Evolutionary conservation across 2,113 vertebrate species (phyloP).

Genomic region (Ancistrus triradiatus): DNA sequence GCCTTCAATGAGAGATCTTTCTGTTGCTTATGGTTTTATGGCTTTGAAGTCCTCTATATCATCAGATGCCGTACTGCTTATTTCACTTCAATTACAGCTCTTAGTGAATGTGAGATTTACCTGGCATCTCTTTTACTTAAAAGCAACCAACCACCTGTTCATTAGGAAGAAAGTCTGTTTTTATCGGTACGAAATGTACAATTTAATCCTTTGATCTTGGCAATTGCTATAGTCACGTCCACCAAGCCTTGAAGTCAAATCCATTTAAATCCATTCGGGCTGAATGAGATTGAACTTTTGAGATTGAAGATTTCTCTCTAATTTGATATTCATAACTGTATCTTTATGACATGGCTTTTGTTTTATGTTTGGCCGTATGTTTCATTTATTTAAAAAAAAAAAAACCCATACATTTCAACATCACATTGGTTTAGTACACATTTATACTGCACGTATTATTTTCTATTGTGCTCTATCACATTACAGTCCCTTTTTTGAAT

Average conservation of each 20-base stretch:
- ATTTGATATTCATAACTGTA: not conserved
- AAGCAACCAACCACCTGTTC: slow-evolving; percentile 11
- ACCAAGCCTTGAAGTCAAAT: not conserved
- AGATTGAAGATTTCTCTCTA: not conserved
- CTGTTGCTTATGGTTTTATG: slow-evolving; percentile 8
- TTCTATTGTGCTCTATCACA: too few relatives aligned
- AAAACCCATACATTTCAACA: too few relatives aligned
- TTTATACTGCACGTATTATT: too few relatives aligned
- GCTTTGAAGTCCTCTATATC: slow-evolving; percentile 27
- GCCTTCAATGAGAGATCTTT: slow-evolving; percentile 36
- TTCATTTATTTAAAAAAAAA: too few relatives aligned
- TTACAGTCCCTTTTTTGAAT: too few relatives aligned
- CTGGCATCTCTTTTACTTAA: slow-evolving; percentile 31
- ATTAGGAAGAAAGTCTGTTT: slow-evolving; percentile 29
- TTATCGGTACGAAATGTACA: slow-evolving; percentile 18
- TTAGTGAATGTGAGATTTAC: slow-evolving; percentile 29
- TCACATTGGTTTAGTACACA: too few relatives aligned
- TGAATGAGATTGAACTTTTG: not conserved
- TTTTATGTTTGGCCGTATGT: too few relatives aligned
- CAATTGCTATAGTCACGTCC: slow-evolving; percentile 22
- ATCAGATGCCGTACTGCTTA: slow-evolving; percentile 29
- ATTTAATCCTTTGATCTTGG: slow-evolving; percentile 33
- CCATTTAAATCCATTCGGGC: not conserved
- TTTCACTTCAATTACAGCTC: slow-evolving; percentile 34
- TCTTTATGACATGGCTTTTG: not conserved